Percentiles rank a stretch among this genome's conserved stretches.
phyloP scores from a whole-genome alignment of 2,113 vertebrate species.

The Aptenodytes patagonicus region DNA sequence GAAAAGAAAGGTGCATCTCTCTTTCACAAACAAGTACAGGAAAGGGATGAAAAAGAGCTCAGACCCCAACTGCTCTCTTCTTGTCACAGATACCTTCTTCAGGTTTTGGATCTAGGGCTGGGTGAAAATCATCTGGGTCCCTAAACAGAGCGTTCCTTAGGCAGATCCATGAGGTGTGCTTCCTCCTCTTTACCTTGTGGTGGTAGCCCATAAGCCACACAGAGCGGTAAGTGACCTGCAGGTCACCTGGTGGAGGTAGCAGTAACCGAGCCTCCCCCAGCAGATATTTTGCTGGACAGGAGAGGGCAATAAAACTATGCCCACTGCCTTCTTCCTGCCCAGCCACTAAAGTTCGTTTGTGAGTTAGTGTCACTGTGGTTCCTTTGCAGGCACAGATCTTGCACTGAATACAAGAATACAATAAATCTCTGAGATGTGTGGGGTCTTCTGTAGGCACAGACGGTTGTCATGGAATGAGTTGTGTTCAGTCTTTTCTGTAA shows the following conservation, averaged over 20 bases:
- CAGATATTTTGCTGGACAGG: neutral
- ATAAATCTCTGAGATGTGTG: neutral
- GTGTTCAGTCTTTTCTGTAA: neutral
- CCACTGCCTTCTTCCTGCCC: neutral
- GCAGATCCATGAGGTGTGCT: neutral
- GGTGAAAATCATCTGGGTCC: neutral
- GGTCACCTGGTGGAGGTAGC: neutral
- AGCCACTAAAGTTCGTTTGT: neutral
- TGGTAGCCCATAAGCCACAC: neutral
- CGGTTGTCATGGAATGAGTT: neutral
- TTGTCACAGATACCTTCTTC: neutral
- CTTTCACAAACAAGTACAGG: neutral
- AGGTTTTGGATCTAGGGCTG: neutral
- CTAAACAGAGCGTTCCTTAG: neutral
- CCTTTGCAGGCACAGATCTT: neutral
- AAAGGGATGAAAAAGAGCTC: neutral
- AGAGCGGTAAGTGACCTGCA: neutral
- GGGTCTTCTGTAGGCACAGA: neutral
- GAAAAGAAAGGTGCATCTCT: neutral
- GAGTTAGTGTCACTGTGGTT: neutral
- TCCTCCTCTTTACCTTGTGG: neutral
- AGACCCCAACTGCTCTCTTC: neutral
- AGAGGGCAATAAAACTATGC: conserved; percentile 1
- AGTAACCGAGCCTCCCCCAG: neutral
- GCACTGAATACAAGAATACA: no score